These are phyloP conservation scores for Limanda limanda DNA, from an alignment of 2,113 vertebrate species.

Conservation along the genomic window DNA sequence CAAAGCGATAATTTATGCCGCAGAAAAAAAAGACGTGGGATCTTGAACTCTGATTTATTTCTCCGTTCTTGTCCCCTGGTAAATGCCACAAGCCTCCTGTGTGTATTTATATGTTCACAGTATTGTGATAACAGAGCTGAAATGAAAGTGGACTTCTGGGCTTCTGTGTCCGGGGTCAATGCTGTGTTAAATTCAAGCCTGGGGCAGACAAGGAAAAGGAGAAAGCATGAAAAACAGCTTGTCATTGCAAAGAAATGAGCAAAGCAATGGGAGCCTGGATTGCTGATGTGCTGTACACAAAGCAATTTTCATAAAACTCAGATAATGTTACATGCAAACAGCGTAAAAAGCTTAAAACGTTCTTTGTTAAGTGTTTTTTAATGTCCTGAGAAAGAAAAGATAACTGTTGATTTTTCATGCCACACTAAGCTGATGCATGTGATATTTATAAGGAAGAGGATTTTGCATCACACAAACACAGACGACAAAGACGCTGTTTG, in stretches of 20 bases:
- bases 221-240: conserved; percentile 20
- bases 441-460: not conserved
- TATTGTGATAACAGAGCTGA: conserved; percentile 2
- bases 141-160: conserved; percentile 34
- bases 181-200: conserved; percentile 25
- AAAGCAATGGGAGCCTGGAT: not conserved
- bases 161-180: conserved; percentile 19
- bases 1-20: too few relatives aligned
- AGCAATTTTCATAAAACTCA: conserved; percentile 8
- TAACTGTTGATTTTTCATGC: not conserved
- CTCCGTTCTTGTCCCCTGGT: not conserved
- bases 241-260: not conserved
- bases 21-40: not conserved
- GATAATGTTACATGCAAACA: not conserved
- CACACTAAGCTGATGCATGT: not conserved
- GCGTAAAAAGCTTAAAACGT: not conserved
- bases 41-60: not conserved
- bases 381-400: not conserved
- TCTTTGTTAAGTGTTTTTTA: not conserved
- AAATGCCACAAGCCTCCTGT: conserved; percentile 2
- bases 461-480: not conserved
- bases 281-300: not conserved
- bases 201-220: conserved; percentile 13
- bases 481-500: not conserved
- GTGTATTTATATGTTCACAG: conserved; percentile 6